phyloP scores from a whole-genome alignment of 2,113 vertebrate genomes.

The Cynocephalus volans region DNA sequence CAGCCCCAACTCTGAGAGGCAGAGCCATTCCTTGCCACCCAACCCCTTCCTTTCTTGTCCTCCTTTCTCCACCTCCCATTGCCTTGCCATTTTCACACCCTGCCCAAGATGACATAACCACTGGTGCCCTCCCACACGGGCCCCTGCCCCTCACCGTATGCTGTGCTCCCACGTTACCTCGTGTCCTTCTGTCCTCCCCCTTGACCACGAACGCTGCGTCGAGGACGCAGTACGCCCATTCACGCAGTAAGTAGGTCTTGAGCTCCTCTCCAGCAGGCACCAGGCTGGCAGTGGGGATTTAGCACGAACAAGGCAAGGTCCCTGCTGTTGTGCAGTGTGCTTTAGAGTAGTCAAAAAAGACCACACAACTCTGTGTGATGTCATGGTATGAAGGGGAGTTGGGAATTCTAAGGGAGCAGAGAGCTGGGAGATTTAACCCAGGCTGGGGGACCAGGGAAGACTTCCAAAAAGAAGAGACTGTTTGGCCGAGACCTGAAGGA shows the following conservation, averaged over 20 bases:
- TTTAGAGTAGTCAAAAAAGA: neutral
- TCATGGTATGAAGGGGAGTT: neutral
- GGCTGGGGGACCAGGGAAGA: neutral
- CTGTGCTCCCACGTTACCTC: neutral
- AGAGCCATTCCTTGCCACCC: neutral
- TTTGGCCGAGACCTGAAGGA: neutral
- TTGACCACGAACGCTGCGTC: neutral
- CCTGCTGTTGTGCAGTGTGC: neutral
- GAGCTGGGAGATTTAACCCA: neutral
- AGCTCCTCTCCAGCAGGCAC: neutral
- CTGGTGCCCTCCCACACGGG: neutral
- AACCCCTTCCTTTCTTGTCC: neutral
- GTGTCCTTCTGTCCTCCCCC: neutral
- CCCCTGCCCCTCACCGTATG: neutral
- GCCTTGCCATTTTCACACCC: constrained; percentile 42
- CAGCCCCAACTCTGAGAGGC: neutral
- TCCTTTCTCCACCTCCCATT: neutral
- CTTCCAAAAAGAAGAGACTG: neutral
- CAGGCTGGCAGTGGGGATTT: neutral
- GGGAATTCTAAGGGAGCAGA: neutral
- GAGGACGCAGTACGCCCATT: neutral
- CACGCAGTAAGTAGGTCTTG: neutral
- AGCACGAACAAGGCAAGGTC: neutral
- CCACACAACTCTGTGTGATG: neutral
- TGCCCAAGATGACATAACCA: neutral